Base-by-base conservation (phyloP, 2,888 invertebrate genomes). In the Minunthozetes semirufus region DNA sequence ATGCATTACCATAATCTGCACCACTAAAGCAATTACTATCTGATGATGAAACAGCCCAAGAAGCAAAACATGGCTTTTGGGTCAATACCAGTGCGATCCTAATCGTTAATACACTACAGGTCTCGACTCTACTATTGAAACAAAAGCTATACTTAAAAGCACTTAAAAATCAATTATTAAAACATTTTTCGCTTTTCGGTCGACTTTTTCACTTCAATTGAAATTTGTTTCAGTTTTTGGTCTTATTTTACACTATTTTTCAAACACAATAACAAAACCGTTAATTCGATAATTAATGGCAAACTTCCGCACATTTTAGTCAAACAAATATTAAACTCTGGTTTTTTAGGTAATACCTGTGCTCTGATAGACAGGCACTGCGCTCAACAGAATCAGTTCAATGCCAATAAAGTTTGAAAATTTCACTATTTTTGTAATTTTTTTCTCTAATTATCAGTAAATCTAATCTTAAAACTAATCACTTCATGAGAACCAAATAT, bases 31-130 rank as follows among this genome's bases (percentile, higher is more conserved):
- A 42, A 29, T 46, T 2, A 68, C 46, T 68, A 68, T 68, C 68
- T 68, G 42, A 68, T 68, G 68, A 68, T 33, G 33, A 63, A 59
- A 63, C 63, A 66, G 25, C 38, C 38, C 27, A 66, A 66, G 63
- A 66, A 66, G 63, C 42, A 68, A 42, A 38, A 27, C 27, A 22
- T 68, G 68, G 42, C 42, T 68, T 68, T n/a, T 68, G 68, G 68
- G 68, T 68, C 68, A 68, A 68, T 68, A 68, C 68, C 68, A 68
- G 46, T 46, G 68, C 68, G 46, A 68, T 68, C 68, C n/a, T 42
- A 61, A 61, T 61, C 61, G 33, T 17, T 61, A 0, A 61, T 17
- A 27, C 3, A 61, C 17, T 29, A 13, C n/a, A 33, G 9, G 15
- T 27, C 29, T 61, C 17, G 25, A 27, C n/a, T 29, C 29, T 33